Base-by-base conservation (phyloP, 1,140 invertebrate species). In the Eciton burchellii region DNA sequence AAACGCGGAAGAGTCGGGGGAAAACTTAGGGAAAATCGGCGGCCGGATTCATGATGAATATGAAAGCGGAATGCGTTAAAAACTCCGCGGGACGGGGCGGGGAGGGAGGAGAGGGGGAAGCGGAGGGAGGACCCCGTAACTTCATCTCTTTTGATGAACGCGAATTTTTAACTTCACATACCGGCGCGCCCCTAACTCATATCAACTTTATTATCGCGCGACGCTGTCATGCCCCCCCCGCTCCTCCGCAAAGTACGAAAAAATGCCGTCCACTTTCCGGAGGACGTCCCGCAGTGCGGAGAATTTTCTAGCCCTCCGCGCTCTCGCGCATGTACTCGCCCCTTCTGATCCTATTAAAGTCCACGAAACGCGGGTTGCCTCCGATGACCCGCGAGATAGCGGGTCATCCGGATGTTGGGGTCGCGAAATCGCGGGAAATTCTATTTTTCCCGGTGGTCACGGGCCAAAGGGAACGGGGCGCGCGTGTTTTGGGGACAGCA, bases 1-100 rank as follows among this genome's bases (percentile, higher is more conserved):
- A 26, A 77, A 56, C 43, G 74, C 35, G n/a, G 62, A 68, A 26
- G 21, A 6, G 12, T 19, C 21, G 29, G 11, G n/a, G 49, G 14
- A 54, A 77, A 77, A 77, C 62, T 68, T 56, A 12, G 62, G n/a
- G 16, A 56, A 54, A n/a, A n/a, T 52, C 19, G 11, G 26, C 62
- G 29, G 54, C 3, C 49, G 62, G 62, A 77, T 77, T 8, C 35
- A n/a, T 77, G 74, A 77, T 77, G 74, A 77, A 77, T 77, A 77
- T 77, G 74, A 77, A 77, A 68, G 19, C 21, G 62, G 74, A 77
- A 77, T 56, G 74, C 49, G 62, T 77, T 68, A 77, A 77, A 77
- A 77, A 49, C 19, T 49, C 35, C 43, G 16, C 19, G 59, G n/a
- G n/a, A n/a, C n/a, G n/a, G n/a, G n/a, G n/a, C n/a, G n/a, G n/a